Base-by-base conservation (phyloP, 2,888 invertebrate genomes). In the Eustalomyia histrio region DNA sequence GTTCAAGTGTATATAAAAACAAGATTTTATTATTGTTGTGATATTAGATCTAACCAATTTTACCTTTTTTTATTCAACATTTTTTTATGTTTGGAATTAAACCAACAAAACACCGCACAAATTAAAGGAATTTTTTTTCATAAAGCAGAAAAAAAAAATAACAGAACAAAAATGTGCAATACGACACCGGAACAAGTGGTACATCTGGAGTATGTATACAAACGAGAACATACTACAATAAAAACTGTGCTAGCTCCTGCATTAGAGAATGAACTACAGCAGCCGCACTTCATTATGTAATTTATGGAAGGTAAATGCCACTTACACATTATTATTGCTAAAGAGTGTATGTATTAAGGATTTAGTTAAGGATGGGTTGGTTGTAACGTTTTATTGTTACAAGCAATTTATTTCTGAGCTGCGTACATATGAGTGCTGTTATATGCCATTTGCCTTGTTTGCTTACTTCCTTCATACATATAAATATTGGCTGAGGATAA, bases 161-260 rank as follows among this genome's bases (percentile, higher is more conserved):
- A 12, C 58, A 24, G 33, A 21, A 52, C 29, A 43, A 29, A 39
- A 35, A 61, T 64, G 63, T 76, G 76, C 67, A 80, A 80, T 69
- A 64, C 58, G 76, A 80, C 64, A 80, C 80, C 80, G 76, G 80
- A 80, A 80, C 80, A 76, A 80, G 76, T 80, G 67, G 67, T 61
- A 71, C 69, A 79, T 69, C 73, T 79, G 73, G 57, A 68, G 64
- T 74, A 43, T 43, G 18, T 17, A 29, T 29, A 10, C 50, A 67
- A 64, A 47, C 4, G n/a, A n/a, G 43, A 14, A 43, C 14, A 8
- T 47, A 47, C n/a, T 5, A 47, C n/a, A 47, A 4, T n/a, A n/a
- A n/a, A 21, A 57, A 43, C 52, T 57, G 24, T 16, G 16, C 50
- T 60, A 50, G 24, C 29, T 67, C 8, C 58, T 64, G 52, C 52